These are phyloP conservation scores for Megaleporinus macrocephalus DNA, from an alignment of 2,113 vertebrate species.

Conservation along the genomic window DNA sequence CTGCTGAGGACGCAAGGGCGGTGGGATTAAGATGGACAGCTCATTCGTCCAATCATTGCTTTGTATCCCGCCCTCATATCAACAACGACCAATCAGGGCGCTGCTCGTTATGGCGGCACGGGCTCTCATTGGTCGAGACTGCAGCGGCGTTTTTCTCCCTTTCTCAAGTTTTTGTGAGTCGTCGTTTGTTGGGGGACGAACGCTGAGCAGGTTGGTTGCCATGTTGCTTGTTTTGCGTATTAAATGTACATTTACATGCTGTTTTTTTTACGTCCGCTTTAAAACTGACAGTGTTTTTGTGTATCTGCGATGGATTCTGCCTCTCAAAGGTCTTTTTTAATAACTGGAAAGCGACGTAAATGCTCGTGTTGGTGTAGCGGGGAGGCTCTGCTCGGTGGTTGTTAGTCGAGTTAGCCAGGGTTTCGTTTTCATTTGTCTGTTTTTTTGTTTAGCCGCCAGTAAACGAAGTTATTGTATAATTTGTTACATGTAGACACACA, in stretches of 20 bases:
- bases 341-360: not conserved
- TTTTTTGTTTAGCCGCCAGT: not conserved
- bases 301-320: not conserved
- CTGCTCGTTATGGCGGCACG: slow-evolving; percentile 23
- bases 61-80: not conserved
- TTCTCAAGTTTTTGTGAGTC: slow-evolving; percentile 10
- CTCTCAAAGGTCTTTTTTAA: not conserved
- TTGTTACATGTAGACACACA: not conserved
- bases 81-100: slow-evolving; percentile 29
- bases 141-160: not conserved
- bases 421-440: not conserved
- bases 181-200: slow-evolving; percentile 30
- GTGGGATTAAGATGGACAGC: not conserved
- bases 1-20: not conserved
- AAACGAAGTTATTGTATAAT: not conserved
- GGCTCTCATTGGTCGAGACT: slow-evolving; percentile 36
- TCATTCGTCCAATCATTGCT: slow-evolving; percentile 6
- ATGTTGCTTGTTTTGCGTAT: slow-evolving; percentile 13
- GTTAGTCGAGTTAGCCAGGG: not conserved
- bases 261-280: not conserved
- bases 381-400: too few relatives aligned
- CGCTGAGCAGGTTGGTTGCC: slow-evolving; percentile 33
- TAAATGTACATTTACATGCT: too few relatives aligned
- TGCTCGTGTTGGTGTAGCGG: not conserved
- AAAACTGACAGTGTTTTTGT: not conserved